Evolutionary conservation across 2,888 invertebrate species (phyloP), one percentile per base, ranked within the genome.

Genomic region (Flexamia atlantica): DNA sequence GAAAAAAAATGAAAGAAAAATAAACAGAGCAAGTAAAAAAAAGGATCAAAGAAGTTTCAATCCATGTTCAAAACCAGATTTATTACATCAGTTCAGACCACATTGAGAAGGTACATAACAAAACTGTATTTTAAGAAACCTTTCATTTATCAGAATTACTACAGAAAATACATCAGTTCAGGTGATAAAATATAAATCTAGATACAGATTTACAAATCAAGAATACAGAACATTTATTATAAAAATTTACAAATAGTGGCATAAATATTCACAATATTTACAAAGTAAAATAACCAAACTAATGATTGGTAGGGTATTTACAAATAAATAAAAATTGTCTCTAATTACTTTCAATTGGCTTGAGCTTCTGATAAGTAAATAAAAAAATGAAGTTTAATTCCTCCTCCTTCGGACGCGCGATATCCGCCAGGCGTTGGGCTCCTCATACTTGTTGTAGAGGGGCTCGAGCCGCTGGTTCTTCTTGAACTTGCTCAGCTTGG

Each of bases 351-450:
- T n/a, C n/a, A n/a, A n/a, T n/a, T n/a, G n/a, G n/a, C n/a, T n/a
- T n/a, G n/a, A n/a, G n/a, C n/a, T n/a, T n/a, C n/a, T n/a, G n/a
- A n/a, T n/a, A n/a, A n/a, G n/a, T n/a, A n/a, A n/a, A n/a, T n/a
- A n/a, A n/a, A n/a, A n/a, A n/a, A n/a, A 17, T 9, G n/a, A 3
- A n/a, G 40, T 32, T 91, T 95, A 98, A 93, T 98, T 98, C 88
- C 97, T 93, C 89, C 98, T 93, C 88, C 97, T 92, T 76, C 97
- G 93, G 32, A 97, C 97, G 87, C 98, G 92, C 0, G 99, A 99
- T 91, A 99, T 99, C 90, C 99, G 94, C 99, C 99, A 99, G 0
- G 99, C 97, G 90, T 99, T 99, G 0, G 99, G 97, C 90, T 99
- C 99, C 90, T 99, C 99, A 89, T 99, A 99, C 91, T 99, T 99